phyloP scores from a whole-genome alignment of 2,797 vertebrate species.

The Jordanella pulchra region DNA sequence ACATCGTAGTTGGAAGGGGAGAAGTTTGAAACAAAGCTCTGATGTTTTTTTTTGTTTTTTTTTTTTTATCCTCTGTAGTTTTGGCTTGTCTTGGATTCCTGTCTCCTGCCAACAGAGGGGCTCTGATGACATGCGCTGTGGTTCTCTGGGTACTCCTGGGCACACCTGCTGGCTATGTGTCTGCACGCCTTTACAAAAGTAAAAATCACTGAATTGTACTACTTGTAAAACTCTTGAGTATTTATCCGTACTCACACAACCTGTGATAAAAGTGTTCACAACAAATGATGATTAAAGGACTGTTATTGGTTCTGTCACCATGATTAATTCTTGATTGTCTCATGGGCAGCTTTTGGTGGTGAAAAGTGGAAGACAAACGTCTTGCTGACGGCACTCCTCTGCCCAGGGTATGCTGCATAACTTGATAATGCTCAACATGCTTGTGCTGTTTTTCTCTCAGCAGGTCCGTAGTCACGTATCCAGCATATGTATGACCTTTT shows the following conservation, averaged over 20 bases:
- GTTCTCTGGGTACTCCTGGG: conserved; percentile 91
- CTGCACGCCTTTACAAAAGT: conserved; percentile 92
- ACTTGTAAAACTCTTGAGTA: neutral
- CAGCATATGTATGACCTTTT: neutral
- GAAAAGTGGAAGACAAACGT: conserved; percentile 94
- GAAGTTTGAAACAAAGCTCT: conserved; percentile 10
- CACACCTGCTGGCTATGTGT: conserved; percentile 89
- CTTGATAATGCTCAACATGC: neutral
- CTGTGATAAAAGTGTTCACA: neutral
- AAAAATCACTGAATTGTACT: conserved; percentile 37
- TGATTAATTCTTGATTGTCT: conserved; percentile 31
- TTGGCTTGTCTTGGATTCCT: conserved; percentile 97
- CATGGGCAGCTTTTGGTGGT: conserved; percentile 86
- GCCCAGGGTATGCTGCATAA: conserved; percentile 83
- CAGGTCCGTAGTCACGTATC: neutral
- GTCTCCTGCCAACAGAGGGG: conserved; percentile 91
- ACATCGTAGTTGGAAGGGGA: neutral
- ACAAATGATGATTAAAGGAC: neutral
- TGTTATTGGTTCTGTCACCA: neutral
- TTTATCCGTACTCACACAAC: neutral
- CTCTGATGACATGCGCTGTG: conserved; percentile 89
- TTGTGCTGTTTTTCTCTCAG: neutral
- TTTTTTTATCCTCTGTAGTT: conserved; percentile 76
- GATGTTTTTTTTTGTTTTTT: neutral
- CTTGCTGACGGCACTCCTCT: conserved; percentile 88